These are phyloP conservation scores for Typhlichthys subterraneus DNA, from an alignment of 2,797 vertebrate species.

Conservation along the genomic window DNA sequence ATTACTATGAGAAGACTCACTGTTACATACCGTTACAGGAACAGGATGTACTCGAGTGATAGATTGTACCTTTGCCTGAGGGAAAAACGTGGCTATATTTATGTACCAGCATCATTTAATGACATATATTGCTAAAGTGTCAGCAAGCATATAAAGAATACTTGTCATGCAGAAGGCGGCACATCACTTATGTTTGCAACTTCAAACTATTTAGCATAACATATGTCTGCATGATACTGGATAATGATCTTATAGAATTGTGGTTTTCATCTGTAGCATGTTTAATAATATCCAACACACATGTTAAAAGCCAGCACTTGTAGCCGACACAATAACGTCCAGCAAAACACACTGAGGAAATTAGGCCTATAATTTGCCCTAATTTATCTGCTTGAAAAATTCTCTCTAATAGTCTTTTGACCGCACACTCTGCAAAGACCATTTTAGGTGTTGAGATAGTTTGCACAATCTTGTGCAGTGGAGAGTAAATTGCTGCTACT, in stretches of 20 bases:
- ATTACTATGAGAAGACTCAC: neutral
- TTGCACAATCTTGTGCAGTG: no score
- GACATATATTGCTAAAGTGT: slow-evolving; percentile 2
- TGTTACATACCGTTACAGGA: slow-evolving; percentile 27
- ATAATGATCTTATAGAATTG: neutral
- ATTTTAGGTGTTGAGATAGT: no score
- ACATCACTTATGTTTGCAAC: slow-evolving; percentile 60
- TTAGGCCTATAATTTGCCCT: neutral
- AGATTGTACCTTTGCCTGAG: slow-evolving; percentile 25
- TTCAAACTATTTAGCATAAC: slow-evolving; percentile 61
- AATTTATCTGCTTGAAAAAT: no score
- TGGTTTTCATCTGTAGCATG: no score
- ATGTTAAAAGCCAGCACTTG: slow-evolving; percentile 20
- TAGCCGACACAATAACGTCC: slow-evolving; percentile 30
- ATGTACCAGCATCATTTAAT: slow-evolving; percentile 27
- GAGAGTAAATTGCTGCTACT: no score
- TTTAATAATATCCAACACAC: slow-evolving; percentile 32
- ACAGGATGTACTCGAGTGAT: slow-evolving; percentile 33
- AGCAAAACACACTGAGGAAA: slow-evolving; percentile 17
- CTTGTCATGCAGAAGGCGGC: slow-evolving; percentile 52
- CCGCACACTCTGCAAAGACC: no score
- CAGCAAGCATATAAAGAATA: slow-evolving; percentile 17
- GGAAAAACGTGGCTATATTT: slow-evolving; percentile 21
- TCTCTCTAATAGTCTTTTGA: no score
- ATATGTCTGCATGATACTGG: slow-evolving; percentile 32